Conservation (phyloP, 2,113 vertebrate species). For the Gavia stellata region DNA sequence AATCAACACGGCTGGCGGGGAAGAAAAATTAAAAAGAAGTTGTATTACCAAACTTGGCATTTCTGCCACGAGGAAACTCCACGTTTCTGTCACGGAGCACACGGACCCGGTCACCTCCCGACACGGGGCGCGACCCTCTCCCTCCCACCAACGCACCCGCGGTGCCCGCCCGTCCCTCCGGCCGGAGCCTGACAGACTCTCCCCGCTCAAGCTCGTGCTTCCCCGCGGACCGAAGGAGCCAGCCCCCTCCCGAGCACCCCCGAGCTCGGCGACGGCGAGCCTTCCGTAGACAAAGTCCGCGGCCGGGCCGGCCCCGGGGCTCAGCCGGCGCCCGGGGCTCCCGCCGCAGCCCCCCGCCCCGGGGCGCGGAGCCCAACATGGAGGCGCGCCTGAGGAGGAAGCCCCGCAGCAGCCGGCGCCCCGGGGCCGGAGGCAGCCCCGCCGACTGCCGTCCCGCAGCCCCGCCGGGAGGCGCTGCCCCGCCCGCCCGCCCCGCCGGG, state of each 20-base stretch:
- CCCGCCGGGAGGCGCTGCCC: neutral
- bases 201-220: neutral
- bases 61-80: neutral
- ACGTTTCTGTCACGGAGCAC: accelerated
- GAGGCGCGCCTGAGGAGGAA: neutral
- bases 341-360: neutral
- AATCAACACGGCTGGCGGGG: neutral
- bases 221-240: neutral
- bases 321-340: neutral
- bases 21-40: neutral
- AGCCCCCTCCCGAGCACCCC: neutral
- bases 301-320: neutral
- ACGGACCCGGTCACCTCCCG: neutral
- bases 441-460: neutral
- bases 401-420: neutral
- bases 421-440: neutral
- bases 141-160: neutral
- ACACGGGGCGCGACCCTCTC: neutral
- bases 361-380: neutral
- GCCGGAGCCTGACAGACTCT: neutral
- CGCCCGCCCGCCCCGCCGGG: neutral
- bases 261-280: too few species aligned
- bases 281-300: neutral
- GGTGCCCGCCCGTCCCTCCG: neutral
- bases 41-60: neutral